Evolutionary conservation across 2,113 vertebrate genomes (phyloP), one percentile per base, ranked within the genome.

Genomic region (Forbesichthys papilliferus): DNA sequence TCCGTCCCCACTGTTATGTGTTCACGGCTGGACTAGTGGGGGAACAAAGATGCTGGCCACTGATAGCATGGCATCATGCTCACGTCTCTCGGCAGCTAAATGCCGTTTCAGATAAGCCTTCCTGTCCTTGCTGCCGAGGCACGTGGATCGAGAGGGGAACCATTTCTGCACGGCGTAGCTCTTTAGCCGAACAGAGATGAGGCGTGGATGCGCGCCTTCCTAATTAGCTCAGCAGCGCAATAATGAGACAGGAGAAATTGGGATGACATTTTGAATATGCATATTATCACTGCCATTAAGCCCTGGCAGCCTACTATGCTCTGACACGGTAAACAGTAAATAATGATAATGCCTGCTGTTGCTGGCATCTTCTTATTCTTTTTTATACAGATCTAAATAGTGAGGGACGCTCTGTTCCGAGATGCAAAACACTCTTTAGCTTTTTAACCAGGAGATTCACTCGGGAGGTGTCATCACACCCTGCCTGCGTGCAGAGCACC

Each of bases 181-280:
- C 9, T 73, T 86, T 80, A 84, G 80, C 73, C 82, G 77, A 81
- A 81, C 67, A 63, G 6, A 36, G 62, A 74, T 66, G 69, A 62
- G 80, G 69, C 42, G 69, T 71, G 63, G 74, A 82, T 46, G 56
- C 79, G 68, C 54, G 61, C 42, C 9, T 61, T 56, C 66, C 68
- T 81, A 85, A 87, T 89, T 86, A 86, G 72, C 66, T 69, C n/a
- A 54, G 64, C 12, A 5, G 59, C n/a, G 34, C 27, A 57, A 84
- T 86, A 84, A 88, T 80, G 74, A 84, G 74, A 68, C 64, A 11
- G 36, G 72, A 74, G 61, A 63, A 75, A 55, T 42, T 16, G 3
- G 46, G 42, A 14, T 83, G 75, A 78, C 85, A 75, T 84, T 82
- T 77, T 68, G 51, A 83, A 75, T 74, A 79, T 73, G 48, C 60